These are phyloP conservation scores for Sanderia malayensis DNA, from an alignment of 30 jellyfish, hydroid and myxozoan genomes.

Conservation along the genomic window DNA sequence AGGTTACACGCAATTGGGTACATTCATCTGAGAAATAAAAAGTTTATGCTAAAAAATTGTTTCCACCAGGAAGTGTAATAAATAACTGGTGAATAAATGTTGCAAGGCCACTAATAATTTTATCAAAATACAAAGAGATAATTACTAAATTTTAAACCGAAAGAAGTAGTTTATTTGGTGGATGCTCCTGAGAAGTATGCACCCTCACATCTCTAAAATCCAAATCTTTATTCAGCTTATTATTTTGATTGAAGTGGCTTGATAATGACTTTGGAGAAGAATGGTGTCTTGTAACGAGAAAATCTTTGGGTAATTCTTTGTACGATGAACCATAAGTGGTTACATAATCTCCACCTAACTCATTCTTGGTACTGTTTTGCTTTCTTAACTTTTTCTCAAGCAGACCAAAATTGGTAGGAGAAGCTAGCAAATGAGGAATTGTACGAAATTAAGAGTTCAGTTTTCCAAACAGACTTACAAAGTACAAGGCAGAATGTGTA, in stretches of 20 bases:
- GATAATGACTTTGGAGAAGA: constrained; percentile 80
- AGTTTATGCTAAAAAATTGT: too few species aligned
- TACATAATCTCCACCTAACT: constrained; percentile 23
- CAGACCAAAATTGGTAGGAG: constrained; percentile 90
- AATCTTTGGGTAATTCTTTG: constrained; percentile 46
- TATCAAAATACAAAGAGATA: too few species aligned
- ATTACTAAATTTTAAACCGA: too few species aligned
- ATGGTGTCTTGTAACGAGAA: constrained; percentile 59
- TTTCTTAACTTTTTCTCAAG: constrained; percentile 52
- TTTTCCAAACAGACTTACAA: too few species aligned
- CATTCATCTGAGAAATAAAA: too few species aligned
- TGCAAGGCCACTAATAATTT: too few species aligned
- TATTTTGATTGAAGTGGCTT: constrained; percentile 79
- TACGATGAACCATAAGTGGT: constrained; percentile 76
- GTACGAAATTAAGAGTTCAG: too few species aligned
- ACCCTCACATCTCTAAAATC: constrained; percentile 62
- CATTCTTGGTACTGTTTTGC: constrained; percentile 12
- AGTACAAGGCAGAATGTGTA: too few species aligned
- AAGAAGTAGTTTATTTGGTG: constrained; percentile 51
- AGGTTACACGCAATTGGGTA: too few species aligned
- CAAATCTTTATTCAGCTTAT: constrained; percentile 65
- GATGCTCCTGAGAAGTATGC: constrained; percentile 82
- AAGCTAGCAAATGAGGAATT: constrained; percentile 44
- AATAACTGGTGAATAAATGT: too few species aligned
- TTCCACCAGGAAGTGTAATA: too few species aligned